Evolutionary conservation across 2,113 vertebrate genomes (phyloP).

Genomic region (Mustelus asterias): DNA sequence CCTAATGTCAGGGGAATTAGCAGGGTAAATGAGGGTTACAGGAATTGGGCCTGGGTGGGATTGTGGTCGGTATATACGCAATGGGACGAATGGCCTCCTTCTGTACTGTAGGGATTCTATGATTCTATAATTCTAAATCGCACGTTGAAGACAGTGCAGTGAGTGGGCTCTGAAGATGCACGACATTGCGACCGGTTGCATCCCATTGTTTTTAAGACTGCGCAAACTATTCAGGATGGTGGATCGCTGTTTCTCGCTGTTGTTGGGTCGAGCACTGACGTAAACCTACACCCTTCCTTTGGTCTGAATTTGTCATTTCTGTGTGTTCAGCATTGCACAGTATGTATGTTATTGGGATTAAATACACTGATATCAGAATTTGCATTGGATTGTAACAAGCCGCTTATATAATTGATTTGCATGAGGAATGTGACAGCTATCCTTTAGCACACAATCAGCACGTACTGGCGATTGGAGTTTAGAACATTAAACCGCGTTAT

Average conservation of each 20-base stretch:
- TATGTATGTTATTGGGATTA: not conserved
- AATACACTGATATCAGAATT: not conserved
- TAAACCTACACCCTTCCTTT: not conserved
- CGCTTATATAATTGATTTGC: not conserved
- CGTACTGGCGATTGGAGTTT: not conserved
- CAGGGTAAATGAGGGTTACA: too few species aligned
- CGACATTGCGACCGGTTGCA: not conserved
- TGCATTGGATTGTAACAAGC: not conserved
- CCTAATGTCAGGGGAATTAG: too few species aligned
- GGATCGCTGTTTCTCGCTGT: not conserved
- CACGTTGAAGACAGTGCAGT: not conserved
- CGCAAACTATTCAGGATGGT: not conserved
- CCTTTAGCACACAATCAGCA: not conserved
- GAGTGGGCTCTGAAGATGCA: not conserved
- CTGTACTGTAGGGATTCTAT: too few species aligned
- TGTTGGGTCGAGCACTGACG: not conserved
- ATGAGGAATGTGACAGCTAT: not conserved
- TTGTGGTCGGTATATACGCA: too few species aligned
- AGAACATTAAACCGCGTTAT: not conserved
- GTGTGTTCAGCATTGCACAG: not conserved
- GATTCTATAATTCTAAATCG: not conserved
- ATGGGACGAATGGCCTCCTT: too few species aligned
- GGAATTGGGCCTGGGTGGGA: too few species aligned
- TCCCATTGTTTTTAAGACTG: not conserved
- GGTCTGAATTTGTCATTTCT: not conserved